Base-by-base conservation (phyloP, 2,888 invertebrate species). In the Toxonevra muliebris region DNA sequence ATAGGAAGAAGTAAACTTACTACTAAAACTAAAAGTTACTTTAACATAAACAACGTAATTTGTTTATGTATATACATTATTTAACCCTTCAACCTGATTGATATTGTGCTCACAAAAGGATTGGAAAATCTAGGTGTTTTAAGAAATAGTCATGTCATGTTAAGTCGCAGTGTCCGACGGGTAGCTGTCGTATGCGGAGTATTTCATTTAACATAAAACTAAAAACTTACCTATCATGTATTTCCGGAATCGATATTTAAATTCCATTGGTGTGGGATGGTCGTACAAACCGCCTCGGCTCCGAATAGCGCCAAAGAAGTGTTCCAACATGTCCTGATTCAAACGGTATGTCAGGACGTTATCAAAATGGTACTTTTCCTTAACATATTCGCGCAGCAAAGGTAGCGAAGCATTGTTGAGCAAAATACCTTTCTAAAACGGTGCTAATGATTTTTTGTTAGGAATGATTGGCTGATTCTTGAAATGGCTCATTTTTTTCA, bases 191-290 rank as follows among this genome's bases (percentile, higher is more conserved):
- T n/a, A n/a, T n/a, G n/a, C n/a, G n/a, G n/a, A n/a, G n/a, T n/a
- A n/a, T n/a, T n/a, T n/a, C n/a, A 7, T 30, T 30, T 2, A 30
- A 30, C 30, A 30, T 30, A 30, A 2, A 7, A 30, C 30, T 7
- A 30, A 30, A 4, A 30, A 4, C 30, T 43, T 60, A 60, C 48
- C 48, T 48, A 60, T 20, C n/a, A 60, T 20, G 48, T 60, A 60
- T 17, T 60, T 61, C 17, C 61, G 30, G 1, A 50, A 15, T 9
- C 61, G 45, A 48, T 20, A 61, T 48, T 61, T 20, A 2, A 61
- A 50, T 13, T 61, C 61, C 15, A 48, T 50, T 2, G 48, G 61
- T n/a, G n/a, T n/a, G n/a, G n/a, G n/a, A n/a, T 61, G 50, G 10
- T 60, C 60, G 15, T 48, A 30, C 30, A 30, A 30, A 7, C 30